Base-by-base conservation (phyloP, 2,888 invertebrate species). In the Dolichomitus sp. region DNA sequence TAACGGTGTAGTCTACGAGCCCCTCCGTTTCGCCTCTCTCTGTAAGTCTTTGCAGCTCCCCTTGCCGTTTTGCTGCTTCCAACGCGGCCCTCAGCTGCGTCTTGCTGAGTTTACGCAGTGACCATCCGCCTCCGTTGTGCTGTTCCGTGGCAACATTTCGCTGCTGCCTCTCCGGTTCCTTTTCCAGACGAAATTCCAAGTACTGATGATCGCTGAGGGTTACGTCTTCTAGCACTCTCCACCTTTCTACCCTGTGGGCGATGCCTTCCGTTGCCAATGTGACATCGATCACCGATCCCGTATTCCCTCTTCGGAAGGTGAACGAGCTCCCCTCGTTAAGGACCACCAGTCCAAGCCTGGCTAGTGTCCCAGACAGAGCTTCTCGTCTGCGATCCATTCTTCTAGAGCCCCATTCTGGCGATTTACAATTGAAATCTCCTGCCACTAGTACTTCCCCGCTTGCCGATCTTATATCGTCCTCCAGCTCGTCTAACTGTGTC, bases 41-140 rank as follows among this genome's bases (percentile, higher is more conserved):
- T 14, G n/a, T 2, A 1, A 69, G 69, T n/a, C 42, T 54, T 42
- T 14, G 40, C 40, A 54, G 54, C 0, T 40, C n/a, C n/a, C 42
- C 66, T 54, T 12, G 69, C 12, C 0, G 17, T 40, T 66, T 66
- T 45, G 14, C 42, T 37, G 57, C 42, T 37, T 83, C 68, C n/a
- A 83, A 17, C 19, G 68, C 54, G 19, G n/a, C n/a, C n/a, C 33
- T 27, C 4, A 83, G 19, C 12, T 40, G 11, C 4, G 11, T 23
- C 9, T 14, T 19, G 17, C 37, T 59, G 4, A 61, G 52, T 37
- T 4, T 50, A 37, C 63, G 17, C 40, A 63, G 14, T 30, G 54
- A 7, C 54, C 69, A 69, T 52, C 52, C 68, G 2, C n/a, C 30
- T 5, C 33, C 33, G 40, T n/a, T 17, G 17, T 12, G 7, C 19